phyloP scores from a whole-genome alignment of 2,888 invertebrate genomes.

The Mimumesa dahlbomi region DNA sequence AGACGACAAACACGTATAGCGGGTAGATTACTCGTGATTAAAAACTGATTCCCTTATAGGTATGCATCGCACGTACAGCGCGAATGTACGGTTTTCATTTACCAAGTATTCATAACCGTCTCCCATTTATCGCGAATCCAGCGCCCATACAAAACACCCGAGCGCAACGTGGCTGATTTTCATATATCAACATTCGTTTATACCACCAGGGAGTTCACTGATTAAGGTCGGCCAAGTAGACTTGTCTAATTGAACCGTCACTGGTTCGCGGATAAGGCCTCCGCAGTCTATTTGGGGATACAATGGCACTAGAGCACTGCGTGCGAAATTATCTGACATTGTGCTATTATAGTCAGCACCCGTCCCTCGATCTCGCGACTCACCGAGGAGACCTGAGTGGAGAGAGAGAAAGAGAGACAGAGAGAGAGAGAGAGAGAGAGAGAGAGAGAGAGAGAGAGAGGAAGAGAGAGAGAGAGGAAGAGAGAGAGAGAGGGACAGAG shows the following conservation, averaged over 20 bases:
- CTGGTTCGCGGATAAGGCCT: slow-evolving; percentile 32
- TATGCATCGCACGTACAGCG: too few relatives aligned
- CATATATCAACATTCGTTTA: slow-evolving; percentile 34
- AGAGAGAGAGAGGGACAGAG: not conserved
- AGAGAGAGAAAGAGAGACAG: slow-evolving; percentile 13
- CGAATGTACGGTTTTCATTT: too few relatives aligned
- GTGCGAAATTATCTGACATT: slow-evolving; percentile 64
- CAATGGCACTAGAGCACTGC: slow-evolving; percentile 46
- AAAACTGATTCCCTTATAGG: too few relatives aligned
- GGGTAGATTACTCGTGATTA: too few relatives aligned
- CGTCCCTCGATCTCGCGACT: slow-evolving; percentile 45
- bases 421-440: slow-evolving; percentile 28
- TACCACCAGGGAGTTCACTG: slow-evolving; percentile 1
- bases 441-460: slow-evolving; percentile 20
- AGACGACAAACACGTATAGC: too few relatives aligned
- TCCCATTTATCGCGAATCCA: too few relatives aligned
- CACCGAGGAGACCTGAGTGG: slow-evolving; percentile 25
- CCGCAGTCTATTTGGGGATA: slow-evolving; percentile 29
- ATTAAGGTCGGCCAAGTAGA: slow-evolving; percentile 18
- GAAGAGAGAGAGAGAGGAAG: slow-evolving; percentile 20
- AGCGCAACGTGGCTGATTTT: not conserved
- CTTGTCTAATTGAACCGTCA: slow-evolving; percentile 44
- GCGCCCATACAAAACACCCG: too few relatives aligned
- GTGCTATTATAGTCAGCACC: slow-evolving; percentile 46
- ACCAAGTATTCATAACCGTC: slow-evolving; percentile 1